Percentiles rank a stretch among this genome's conserved stretches.
Conservation (phyloP, 2,888 invertebrate genomes). For the Thecocarcelia acutangulata region DNA sequence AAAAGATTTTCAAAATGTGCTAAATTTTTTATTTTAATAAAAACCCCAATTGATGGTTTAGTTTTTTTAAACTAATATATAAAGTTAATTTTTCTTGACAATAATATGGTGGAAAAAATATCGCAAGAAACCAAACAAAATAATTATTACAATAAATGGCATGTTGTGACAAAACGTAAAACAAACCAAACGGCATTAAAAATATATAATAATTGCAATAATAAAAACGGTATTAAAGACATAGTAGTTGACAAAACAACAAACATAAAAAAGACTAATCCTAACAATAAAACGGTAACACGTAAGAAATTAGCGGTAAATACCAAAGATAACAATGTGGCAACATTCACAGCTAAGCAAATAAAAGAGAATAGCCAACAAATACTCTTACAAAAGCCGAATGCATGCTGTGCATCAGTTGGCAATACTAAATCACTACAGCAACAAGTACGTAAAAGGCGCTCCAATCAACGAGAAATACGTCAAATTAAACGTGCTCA, state of each 20-base stretch:
- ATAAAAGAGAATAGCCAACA: conserved; percentile 53
- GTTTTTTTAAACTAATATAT: conserved; percentile 35
- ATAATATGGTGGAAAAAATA: conserved; percentile 72
- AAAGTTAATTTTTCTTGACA: conserved; percentile 16
- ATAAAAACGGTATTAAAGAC: conserved; percentile 39
- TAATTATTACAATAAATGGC: conserved; percentile 74
- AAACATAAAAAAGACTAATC: conserved; percentile 37
- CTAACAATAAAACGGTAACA: conserved; percentile 45
- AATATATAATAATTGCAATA: conserved; percentile 17
- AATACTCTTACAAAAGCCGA: conserved; percentile 2
- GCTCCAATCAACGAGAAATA: conserved; percentile 74
- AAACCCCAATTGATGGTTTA: neutral
- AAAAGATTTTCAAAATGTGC: conserved; percentile 55
- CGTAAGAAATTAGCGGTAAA: conserved; percentile 39
- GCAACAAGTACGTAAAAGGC: conserved; percentile 73
- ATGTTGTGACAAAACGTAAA: conserved; percentile 77
- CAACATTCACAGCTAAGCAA: conserved; percentile 67
- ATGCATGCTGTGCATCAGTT: conserved; percentile 29
- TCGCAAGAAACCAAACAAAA: conserved; percentile 68
- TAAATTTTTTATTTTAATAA: conserved; percentile 12
- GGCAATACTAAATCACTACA: conserved; percentile 54
- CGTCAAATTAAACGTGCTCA: conserved; percentile 80
- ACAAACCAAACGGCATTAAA: conserved; percentile 66
- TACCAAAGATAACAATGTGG: conserved; percentile 67
- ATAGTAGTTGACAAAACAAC: conserved; percentile 32